Evolutionary conservation across 2,113 vertebrate genomes (phyloP).

Genomic region (Macroglossus sobrinus): DNA sequence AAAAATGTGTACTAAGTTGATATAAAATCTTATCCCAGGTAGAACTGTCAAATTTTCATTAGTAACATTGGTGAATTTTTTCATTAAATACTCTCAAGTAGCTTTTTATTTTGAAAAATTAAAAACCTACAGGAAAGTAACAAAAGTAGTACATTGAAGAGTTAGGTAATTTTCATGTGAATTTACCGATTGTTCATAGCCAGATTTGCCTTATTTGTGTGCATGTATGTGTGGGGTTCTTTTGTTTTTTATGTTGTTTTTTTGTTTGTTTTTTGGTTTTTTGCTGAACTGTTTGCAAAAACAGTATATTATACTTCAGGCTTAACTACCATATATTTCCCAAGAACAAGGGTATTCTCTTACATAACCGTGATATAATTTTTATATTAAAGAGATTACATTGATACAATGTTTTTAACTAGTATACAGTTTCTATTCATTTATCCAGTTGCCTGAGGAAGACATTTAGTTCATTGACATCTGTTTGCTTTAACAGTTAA

Average conservation of each 20-base stretch:
- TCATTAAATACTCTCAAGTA: background rate
- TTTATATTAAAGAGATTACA: background rate
- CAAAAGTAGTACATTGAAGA: background rate
- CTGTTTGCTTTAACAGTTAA: background rate
- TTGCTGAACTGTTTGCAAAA: background rate
- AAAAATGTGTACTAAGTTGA: conserved; percentile 11
- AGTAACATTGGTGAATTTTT: background rate
- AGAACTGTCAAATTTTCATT: background rate
- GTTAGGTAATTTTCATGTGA: background rate
- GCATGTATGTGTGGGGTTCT: no score
- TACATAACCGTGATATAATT: background rate
- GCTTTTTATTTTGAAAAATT: conserved; percentile 43
- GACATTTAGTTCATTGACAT: background rate
- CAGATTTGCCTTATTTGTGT: background rate
- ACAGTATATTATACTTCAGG: background rate
- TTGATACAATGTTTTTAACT: background rate
- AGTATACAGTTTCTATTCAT: background rate
- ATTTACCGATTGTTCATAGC: background rate
- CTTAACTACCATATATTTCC: background rate
- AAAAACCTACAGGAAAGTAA: conserved; percentile 9
- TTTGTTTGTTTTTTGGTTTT: background rate
- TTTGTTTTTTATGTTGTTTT: no score
- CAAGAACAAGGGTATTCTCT: background rate
- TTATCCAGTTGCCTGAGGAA: background rate
- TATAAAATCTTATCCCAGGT: background rate